Evolutionary conservation across 2,113 vertebrate genomes (phyloP).

Genomic region (Istiophorus platypterus): DNA sequence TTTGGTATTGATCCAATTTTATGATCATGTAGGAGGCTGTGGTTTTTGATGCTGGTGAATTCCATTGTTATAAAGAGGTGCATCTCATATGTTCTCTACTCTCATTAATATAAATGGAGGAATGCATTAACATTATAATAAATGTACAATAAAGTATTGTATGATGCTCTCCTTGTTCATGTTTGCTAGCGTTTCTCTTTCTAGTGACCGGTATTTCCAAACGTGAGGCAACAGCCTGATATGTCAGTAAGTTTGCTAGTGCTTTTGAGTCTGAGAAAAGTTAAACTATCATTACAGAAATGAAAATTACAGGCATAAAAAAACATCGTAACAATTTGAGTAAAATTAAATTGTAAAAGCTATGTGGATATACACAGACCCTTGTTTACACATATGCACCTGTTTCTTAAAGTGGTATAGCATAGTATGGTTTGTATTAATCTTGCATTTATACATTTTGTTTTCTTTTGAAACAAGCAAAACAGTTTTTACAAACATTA

Average conservation of each 20-base stretch:
- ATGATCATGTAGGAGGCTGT: neutral
- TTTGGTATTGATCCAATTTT: neutral
- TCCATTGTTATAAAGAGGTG: neutral
- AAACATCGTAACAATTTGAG: neutral
- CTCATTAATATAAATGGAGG: neutral
- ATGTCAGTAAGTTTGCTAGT: neutral
- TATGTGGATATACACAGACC: neutral
- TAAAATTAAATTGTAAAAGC: neutral
- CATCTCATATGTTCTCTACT: neutral
- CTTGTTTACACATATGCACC: neutral
- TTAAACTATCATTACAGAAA: neutral
- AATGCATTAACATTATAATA: too few species aligned
- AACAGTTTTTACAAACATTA: neutral
- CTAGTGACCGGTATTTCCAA: too few species aligned
- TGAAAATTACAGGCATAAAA: neutral
- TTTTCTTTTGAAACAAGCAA: neutral
- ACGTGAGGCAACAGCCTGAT: too few species aligned
- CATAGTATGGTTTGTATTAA: neutral
- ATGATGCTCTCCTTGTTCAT: too few species aligned
- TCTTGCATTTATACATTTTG: neutral
- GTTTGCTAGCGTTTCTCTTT: too few species aligned
- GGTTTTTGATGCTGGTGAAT: neutral
- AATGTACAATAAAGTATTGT: too few species aligned
- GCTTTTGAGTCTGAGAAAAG: neutral
- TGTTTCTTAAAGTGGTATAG: neutral